Evolutionary conservation across 2,797 vertebrate genomes (phyloP).

Genomic region (Acanthornis magna): DNA sequence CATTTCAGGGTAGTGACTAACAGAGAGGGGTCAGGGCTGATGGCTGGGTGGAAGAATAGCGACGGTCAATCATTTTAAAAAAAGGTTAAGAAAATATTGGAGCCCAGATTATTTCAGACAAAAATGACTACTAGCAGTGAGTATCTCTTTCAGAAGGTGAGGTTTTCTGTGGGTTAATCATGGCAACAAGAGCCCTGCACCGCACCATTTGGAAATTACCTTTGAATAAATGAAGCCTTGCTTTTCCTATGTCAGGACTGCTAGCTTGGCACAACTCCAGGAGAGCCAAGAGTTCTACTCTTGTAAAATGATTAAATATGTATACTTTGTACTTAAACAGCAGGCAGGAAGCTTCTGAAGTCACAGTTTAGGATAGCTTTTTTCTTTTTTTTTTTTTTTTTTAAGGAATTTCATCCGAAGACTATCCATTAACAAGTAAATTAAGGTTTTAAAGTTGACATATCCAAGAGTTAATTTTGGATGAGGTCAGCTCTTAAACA

Average conservation of each 20-base stretch:
- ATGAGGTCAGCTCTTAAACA: constrained; percentile 67
- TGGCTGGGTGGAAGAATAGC: background rate
- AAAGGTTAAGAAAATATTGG: background rate
- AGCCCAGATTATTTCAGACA: background rate
- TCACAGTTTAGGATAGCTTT: background rate
- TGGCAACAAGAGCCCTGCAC: background rate
- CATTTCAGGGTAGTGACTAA: background rate
- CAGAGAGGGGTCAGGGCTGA: fast-evolving
- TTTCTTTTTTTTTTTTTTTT: background rate
- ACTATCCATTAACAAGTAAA: constrained; percentile 49
- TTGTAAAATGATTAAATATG: constrained; percentile 57
- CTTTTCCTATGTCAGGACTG: background rate
- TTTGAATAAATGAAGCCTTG: background rate
- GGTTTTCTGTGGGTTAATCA: background rate
- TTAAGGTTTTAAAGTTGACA: constrained; percentile 47
- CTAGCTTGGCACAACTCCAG: constrained; percentile 5
- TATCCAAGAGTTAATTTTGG: constrained; percentile 61
- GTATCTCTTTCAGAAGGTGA: background rate
- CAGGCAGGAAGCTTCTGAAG: constrained; percentile 43
- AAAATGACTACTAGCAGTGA: background rate
- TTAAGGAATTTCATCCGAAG: background rate
- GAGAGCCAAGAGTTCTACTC: constrained; percentile 33
- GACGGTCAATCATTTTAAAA: fast-evolving
- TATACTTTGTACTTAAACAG: constrained; percentile 47
- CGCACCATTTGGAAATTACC: background rate